Evolutionary conservation across 2,888 invertebrate species (phyloP).

Genomic region (Dorcus parallelipipedus): DNA sequence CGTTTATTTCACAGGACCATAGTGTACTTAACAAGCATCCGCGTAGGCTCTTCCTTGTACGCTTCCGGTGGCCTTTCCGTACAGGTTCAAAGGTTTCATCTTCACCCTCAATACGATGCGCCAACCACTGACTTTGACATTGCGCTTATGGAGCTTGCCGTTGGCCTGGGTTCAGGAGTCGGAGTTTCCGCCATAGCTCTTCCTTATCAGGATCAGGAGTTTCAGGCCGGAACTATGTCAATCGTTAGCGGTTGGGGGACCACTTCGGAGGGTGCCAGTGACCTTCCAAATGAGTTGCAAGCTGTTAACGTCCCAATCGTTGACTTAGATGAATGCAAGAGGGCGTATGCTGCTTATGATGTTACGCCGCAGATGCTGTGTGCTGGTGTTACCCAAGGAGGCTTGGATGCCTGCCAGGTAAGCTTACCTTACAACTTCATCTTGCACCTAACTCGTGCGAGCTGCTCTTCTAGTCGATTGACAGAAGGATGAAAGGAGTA

Average conservation of each 20-base stretch:
- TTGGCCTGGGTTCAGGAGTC: conserved; percentile 42
- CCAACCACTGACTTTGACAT: conserved; percentile 54
- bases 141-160: conserved; percentile 49
- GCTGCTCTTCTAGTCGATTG: not conserved
- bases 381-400: conserved; percentile 52
- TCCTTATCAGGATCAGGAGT: conserved; percentile 5
- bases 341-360: conserved; percentile 5
- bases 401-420: conserved; percentile 57
- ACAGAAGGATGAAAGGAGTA: not conserved
- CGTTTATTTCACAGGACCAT: no score
- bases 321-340: conserved; percentile 18
- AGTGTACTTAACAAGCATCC: conserved; percentile 31
- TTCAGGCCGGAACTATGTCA: conserved; percentile 12
- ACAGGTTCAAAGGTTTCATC: conserved; percentile 47
- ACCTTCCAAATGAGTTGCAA: conserved; percentile 13
- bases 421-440: not conserved
- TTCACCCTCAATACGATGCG: conserved; percentile 51
- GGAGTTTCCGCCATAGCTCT: conserved; percentile 45
- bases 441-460: not conserved
- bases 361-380: conserved; percentile 54
- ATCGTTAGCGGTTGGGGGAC: conserved; percentile 26
- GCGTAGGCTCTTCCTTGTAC: conserved; percentile 54
- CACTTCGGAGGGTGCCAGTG: conserved; percentile 10
- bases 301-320: conserved; percentile 19
- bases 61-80: conserved; percentile 54